Evolutionary conservation across 2,888 invertebrate species (phyloP).

Genomic region (Hypolimnas misippus): DNA sequence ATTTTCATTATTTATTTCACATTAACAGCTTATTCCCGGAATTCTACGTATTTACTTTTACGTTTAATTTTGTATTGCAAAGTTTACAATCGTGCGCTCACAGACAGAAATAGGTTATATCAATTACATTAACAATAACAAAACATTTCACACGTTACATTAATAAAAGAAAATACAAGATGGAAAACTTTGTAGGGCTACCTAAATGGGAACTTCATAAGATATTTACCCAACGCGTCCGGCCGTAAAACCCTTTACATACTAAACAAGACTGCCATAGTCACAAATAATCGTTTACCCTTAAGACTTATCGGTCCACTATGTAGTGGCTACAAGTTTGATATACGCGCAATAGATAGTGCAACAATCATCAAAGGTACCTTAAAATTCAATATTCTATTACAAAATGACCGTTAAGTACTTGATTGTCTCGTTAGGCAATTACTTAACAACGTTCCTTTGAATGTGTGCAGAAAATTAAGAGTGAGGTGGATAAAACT

Average conservation of each 20-base stretch:
- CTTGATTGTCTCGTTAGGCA: neutral
- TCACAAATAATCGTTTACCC: slow-evolving; percentile 56
- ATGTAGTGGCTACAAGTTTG: neutral
- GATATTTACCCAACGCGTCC: slow-evolving; percentile 52
- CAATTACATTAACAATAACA: slow-evolving; percentile 15
- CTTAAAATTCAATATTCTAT: no score
- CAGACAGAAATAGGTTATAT: neutral
- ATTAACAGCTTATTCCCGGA: slow-evolving; percentile 18
- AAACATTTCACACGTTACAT: slow-evolving; percentile 43
- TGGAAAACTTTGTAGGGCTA: slow-evolving; percentile 39
- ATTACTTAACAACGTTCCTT: slow-evolving; percentile 4
- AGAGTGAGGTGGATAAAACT: slow-evolving; percentile 12
- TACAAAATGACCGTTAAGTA: no score
- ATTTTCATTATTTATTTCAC: slow-evolving; percentile 7
- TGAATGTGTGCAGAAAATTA: slow-evolving; percentile 7
- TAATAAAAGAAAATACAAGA: slow-evolving; percentile 41
- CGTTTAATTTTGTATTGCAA: slow-evolving; percentile 4
- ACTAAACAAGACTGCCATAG: slow-evolving; percentile 57
- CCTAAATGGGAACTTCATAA: slow-evolving; percentile 49
- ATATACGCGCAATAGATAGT: neutral
- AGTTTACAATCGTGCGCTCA: slow-evolving; percentile 3
- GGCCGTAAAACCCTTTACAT: slow-evolving; percentile 59
- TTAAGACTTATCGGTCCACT: slow-evolving; percentile 44
- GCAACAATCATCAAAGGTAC: neutral
- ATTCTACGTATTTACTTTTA: slow-evolving; percentile 4